phyloP scores from a whole-genome alignment of 2,113 vertebrate genomes.

The Rana temporaria region DNA sequence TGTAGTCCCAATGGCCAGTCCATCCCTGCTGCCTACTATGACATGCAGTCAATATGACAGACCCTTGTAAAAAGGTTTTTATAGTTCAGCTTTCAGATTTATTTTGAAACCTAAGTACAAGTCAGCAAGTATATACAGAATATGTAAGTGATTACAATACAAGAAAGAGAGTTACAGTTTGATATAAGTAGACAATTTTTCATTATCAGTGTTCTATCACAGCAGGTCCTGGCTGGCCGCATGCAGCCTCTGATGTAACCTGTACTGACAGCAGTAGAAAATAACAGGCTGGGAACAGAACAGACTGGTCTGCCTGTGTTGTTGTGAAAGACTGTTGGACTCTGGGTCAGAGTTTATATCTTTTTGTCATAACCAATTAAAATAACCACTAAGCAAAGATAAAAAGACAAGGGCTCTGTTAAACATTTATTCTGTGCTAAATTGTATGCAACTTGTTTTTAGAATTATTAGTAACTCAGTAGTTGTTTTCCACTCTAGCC shows the following conservation, averaged over 20 bases:
- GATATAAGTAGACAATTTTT: not conserved
- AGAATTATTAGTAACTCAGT: too few species aligned
- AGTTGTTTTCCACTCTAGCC: too few species aligned
- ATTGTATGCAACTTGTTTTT: too few species aligned
- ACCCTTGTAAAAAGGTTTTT: too few species aligned
- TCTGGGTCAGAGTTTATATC: conserved; percentile 6
- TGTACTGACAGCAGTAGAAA: conserved; percentile 8
- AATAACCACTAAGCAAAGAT: conserved; percentile 19
- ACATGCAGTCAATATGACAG: too few species aligned
- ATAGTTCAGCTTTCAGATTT: too few species aligned
- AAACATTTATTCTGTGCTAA: conserved; percentile 1
- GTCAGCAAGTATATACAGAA: not conserved
- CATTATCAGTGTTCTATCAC: not conserved
- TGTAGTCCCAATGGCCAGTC: too few species aligned
- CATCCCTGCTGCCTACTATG: too few species aligned
- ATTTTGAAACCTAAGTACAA: not conserved
- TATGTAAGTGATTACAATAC: not conserved
- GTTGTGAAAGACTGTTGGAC: conserved; percentile 13
- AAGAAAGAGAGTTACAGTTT: not conserved
- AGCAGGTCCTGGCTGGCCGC: not conserved
- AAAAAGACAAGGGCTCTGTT: conserved; percentile 1
- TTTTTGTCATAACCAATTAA: not conserved
- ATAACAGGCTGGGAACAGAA: conserved; percentile 20
- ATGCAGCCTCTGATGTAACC: not conserved
- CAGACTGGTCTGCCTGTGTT: not conserved